These are phyloP conservation scores for Diaphora mendica DNA, from an alignment of 2,888 invertebrate genomes.

Conservation along the genomic window DNA sequence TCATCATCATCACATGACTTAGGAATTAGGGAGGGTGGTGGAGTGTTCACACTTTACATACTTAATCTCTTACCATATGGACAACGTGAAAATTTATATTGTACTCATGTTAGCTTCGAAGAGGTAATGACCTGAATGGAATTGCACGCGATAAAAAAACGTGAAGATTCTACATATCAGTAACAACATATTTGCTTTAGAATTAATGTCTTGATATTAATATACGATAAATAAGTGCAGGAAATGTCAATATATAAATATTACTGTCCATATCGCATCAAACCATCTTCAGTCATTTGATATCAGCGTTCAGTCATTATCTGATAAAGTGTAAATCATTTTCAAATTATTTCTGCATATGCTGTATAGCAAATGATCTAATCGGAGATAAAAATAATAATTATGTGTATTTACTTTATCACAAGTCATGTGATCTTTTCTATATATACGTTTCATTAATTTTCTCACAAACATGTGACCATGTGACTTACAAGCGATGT, in stretches of 20 bases:
- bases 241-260: background rate
- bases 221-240: background rate
- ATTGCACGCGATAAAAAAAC: background rate
- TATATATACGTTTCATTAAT: background rate
- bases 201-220: background rate
- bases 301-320: slow-evolving; percentile 6
- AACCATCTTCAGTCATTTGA: background rate
- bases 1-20: too few species aligned
- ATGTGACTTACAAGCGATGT: background rate
- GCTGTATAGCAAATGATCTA: slow-evolving; percentile 9
- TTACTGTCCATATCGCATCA: background rate
- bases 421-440: slow-evolving; percentile 11
- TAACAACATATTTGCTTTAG: background rate
- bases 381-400: slow-evolving; percentile 5
- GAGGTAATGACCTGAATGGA: background rate
- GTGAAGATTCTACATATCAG: background rate
- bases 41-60: too few species aligned
- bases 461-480: background rate
- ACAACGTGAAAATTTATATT: background rate
- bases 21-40: too few species aligned
- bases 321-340: slow-evolving; percentile 3
- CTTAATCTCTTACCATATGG: too few species aligned
- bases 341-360: background rate
- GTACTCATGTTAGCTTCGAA: background rate
- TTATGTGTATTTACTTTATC: slow-evolving; percentile 11